Conservation (phyloP, 2,113 vertebrate genomes). For the Nycticorax nycticorax region DNA sequence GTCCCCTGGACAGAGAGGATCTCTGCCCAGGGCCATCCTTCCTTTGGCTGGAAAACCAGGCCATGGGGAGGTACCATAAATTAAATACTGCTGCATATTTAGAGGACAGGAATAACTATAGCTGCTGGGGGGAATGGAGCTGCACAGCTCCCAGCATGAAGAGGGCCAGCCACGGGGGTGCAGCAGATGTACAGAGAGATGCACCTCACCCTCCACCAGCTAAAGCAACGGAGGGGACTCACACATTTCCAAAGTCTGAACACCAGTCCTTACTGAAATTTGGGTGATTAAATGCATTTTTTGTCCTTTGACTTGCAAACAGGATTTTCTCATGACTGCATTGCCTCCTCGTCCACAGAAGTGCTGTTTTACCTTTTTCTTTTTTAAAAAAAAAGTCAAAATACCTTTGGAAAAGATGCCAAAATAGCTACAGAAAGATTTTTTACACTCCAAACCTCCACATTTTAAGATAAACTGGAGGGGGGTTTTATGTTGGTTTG, state of each 20-base stretch:
- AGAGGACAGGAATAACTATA: not conserved
- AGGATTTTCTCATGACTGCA: not conserved
- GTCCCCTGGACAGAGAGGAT: not conserved
- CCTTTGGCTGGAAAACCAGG: not conserved
- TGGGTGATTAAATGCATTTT: not conserved
- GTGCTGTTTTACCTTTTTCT: not conserved
- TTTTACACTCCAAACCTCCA: not conserved
- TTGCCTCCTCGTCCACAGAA: not conserved
- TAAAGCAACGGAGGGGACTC: not conserved
- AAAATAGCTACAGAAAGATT: not conserved
- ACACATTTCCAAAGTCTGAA: not conserved
- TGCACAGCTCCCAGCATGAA: not conserved
- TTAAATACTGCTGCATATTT: not conserved
- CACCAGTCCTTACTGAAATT: not conserved
- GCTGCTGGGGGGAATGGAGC: not conserved
- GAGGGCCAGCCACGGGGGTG: no score
- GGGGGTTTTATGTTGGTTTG: rapidly evolving
- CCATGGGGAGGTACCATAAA: not conserved
- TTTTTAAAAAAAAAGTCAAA: not conserved
- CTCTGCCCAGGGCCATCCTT: not conserved
- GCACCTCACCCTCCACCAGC: not conserved
- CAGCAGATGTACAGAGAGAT: not conserved
- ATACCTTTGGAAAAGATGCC: not conserved
- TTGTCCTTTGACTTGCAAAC: not conserved
- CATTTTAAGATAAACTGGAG: not conserved